Evolutionary conservation across 1,140 invertebrate species (phyloP), one percentile per base, ranked within the genome.

Genomic region (Platyscapa corneri): DNA sequence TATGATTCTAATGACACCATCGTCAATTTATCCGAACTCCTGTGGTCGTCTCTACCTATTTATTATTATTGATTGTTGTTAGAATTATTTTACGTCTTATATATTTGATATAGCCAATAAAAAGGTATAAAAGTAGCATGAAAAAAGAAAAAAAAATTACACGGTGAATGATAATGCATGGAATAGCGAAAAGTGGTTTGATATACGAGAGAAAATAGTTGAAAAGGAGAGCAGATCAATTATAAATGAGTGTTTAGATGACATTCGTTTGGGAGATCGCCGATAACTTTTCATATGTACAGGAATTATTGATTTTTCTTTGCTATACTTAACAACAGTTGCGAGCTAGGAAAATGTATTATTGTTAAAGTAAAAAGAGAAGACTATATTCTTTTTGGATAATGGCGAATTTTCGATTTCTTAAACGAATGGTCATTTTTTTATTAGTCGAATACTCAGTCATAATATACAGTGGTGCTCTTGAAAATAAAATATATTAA

Each of bases 11-110:
- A 80, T 37, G 67, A 42, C 53, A 23, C 34, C 80, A n/a, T 80
- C 67, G 67, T 76, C 84, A 56, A 82, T 85, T 85, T 82, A 70
- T 85, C 84, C 78, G 78, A 70, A 85, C 78, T 85, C 84, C n/a
- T 76, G 65, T 84, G 49, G 67, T 80, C 77, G 34, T 85, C 49
- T 85, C 83, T 75, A 85, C 27, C 67, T 81, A 85, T 85, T 76
- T 85, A 84, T 80, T 85, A 80, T 85, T 49, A 85, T 85, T 85
- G 42, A 81, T 82, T 80, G 67, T 85, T 85, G 78, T 81, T 85
- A 85, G 78, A 56, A 75, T 85, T 85, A 85, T 85, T 85, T 85
- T 85, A 85, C 53, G 78, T 81, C 83, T 27, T 56, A 75, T 86
- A 80, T 79, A 86, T 74, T 79, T 83, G 67, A 86, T 79, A 79